Base-by-base conservation (phyloP, 2,113 vertebrate genomes). In the Axis porcinus region DNA sequence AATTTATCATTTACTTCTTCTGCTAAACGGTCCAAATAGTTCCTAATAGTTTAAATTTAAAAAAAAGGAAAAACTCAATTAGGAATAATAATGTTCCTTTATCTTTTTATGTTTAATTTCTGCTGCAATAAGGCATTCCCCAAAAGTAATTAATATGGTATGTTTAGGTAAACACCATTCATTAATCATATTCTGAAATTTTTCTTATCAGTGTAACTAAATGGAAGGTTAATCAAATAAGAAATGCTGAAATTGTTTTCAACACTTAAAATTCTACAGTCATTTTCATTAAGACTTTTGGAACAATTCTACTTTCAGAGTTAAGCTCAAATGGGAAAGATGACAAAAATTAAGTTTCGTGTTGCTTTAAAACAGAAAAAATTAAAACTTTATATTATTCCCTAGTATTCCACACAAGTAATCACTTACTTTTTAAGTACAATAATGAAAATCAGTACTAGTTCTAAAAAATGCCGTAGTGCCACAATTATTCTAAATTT, bases 1-100 rank as follows among this genome's bases (percentile, higher is more conserved):
- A 99, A 98, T 98, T 99, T 99, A 98, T 99, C 99, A 96, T 99
- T 99, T 97, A 99, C 98, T 96, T 99, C 99, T 98, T 99, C 99
- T 25, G 99, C 99, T 97, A 99, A 94, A 7, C 98, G 99, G 98
- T 99, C 99, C 98, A 99, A 98, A 97, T 99, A 99, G 60, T 96
- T 99, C 97, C 99, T 99, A 98, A 98, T 25, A 67, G 88, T 89
- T 95, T 40, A 70, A 36, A 36, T 36, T 21, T 40, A 23, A 74
- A 70, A 70, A 54, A 96, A 81, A 19, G 19, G 25, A 57, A 50
- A 64, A 84, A 86, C 33, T n/a, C 5, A 74, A 70, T 76, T 21
- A 91, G 28, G 25, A 89, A 62, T 64, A 89, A 86, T 52, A n/a
- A 17, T 86, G 91, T 92, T 45, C 62, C 45, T 85, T n/a, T 81